Evolutionary conservation across 1,140 invertebrate species (phyloP).

Genomic region (Subanguina moxae): DNA sequence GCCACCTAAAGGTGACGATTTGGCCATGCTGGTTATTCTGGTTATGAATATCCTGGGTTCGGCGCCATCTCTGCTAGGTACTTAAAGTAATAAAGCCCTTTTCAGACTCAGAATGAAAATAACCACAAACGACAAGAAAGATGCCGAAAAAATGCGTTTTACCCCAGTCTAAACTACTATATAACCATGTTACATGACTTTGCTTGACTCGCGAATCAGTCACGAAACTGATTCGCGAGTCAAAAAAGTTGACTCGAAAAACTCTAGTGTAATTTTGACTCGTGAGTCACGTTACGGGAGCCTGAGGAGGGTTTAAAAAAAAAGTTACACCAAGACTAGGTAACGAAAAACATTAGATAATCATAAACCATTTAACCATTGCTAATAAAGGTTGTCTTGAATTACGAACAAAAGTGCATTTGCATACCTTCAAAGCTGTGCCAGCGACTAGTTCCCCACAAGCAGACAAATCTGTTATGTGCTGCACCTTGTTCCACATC

Average conservation of each 20-base stretch:
- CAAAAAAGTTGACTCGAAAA: too few species aligned
- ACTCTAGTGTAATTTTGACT: too few species aligned
- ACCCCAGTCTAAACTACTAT: too few species aligned
- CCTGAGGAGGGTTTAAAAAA: neutral
- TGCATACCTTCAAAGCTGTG: neutral
- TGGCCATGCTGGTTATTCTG: too few species aligned
- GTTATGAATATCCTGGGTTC: too few species aligned
- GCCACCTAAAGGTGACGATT: too few species aligned
- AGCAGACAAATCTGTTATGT: neutral
- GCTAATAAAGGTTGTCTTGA: neutral
- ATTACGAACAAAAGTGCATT: neutral
- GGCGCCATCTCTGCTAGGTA: neutral
- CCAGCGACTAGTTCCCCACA: neutral
- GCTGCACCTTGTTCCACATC: conserved; percentile 48
- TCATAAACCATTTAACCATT: neutral
- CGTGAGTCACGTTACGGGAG: neutral
- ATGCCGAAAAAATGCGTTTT: too few species aligned
- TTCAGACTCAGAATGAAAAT: too few species aligned
- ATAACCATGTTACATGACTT: too few species aligned
- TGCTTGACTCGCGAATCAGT: too few species aligned
- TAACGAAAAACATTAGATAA: neutral
- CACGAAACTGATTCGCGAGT: too few species aligned
- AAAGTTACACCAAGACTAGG: neutral
- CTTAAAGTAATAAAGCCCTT: neutral
- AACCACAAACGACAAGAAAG: too few species aligned